Evolutionary conservation across 2,888 invertebrate genomes (phyloP).

Genomic region (Theristus sp.): DNA sequence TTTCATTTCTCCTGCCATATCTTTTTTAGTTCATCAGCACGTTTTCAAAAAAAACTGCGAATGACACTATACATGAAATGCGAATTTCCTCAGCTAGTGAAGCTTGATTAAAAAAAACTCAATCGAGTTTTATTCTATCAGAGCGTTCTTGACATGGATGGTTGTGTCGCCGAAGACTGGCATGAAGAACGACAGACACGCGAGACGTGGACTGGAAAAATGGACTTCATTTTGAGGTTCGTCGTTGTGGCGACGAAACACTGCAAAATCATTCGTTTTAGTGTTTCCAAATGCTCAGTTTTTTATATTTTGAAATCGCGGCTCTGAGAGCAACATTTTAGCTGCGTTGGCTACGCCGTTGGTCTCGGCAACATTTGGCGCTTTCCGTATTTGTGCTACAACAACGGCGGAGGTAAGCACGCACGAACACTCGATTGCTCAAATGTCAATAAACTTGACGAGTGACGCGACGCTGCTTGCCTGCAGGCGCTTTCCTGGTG

Average conservation of each 20-base stretch:
- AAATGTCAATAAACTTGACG: too few species aligned
- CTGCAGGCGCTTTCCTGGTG: slow-evolving; percentile 28
- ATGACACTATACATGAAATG: too few species aligned
- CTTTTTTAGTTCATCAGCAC: too few species aligned
- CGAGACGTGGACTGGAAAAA: slow-evolving; percentile 54
- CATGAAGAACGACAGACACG: slow-evolving; percentile 38
- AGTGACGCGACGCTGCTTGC: slow-evolving; percentile 38
- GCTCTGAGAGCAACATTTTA: slow-evolving; percentile 24
- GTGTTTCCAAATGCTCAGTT: background rate
- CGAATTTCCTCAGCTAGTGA: too few species aligned
- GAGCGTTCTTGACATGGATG: background rate
- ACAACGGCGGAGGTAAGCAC: slow-evolving; percentile 28
- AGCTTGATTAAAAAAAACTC: too few species aligned
- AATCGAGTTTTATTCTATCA: background rate
- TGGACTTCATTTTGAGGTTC: slow-evolving; percentile 45
- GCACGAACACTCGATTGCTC: too few species aligned
- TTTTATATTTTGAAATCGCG: background rate
- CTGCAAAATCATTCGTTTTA: background rate
- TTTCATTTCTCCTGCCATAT: too few species aligned
- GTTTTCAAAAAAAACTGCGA: too few species aligned
- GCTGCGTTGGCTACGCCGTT: slow-evolving; percentile 26
- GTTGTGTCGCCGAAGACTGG: background rate
- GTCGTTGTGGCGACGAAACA: background rate
- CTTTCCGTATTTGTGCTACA: slow-evolving; percentile 31
- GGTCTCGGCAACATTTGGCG: slow-evolving; percentile 8